Evolutionary conservation across 92 coral and sea anemone species (phyloP).

Genomic region (Nematostella vectensis): DNA sequence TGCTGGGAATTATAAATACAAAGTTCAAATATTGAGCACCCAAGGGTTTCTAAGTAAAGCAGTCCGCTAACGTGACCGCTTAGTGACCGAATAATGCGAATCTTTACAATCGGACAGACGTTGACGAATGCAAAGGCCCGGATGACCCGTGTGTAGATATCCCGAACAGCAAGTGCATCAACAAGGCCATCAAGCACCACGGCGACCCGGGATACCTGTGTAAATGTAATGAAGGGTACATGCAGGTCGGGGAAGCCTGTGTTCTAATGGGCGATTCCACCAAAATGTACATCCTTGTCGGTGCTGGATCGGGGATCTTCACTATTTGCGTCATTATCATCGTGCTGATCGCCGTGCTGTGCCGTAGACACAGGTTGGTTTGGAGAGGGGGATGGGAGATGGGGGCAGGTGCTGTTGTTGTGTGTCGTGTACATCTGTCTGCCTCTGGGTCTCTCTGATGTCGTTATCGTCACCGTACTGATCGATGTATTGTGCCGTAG

Average conservation of each 20-base stretch:
- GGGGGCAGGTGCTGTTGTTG: no score
- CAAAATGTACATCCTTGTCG: slow-evolving; percentile 4
- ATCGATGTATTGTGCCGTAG: neutral
- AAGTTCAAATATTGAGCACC: no score
- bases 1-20: no score
- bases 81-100: no score
- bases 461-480: neutral
- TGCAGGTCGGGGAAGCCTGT: slow-evolving; percentile 17
- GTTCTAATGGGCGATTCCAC: slow-evolving; percentile 10
- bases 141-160: slow-evolving; percentile 13
- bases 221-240: slow-evolving; percentile 20
- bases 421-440: no score
- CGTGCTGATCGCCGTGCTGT: neutral
- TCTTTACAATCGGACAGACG: no score
- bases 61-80: no score
- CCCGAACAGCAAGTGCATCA: slow-evolving; percentile 19
- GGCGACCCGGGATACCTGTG: slow-evolving; percentile 18
- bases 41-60: no score
- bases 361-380: neutral
- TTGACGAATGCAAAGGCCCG: slow-evolving; percentile 17
- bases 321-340: slow-evolving; percentile 1
- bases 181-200: slow-evolving; percentile 9
- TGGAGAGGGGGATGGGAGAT: neutral
- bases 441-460: no score
- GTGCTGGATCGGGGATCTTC: slow-evolving; percentile 1